These are phyloP conservation scores for Chrysocyon brachyurus DNA, from an alignment of 2,797 vertebrate species.

Conservation along the genomic window DNA sequence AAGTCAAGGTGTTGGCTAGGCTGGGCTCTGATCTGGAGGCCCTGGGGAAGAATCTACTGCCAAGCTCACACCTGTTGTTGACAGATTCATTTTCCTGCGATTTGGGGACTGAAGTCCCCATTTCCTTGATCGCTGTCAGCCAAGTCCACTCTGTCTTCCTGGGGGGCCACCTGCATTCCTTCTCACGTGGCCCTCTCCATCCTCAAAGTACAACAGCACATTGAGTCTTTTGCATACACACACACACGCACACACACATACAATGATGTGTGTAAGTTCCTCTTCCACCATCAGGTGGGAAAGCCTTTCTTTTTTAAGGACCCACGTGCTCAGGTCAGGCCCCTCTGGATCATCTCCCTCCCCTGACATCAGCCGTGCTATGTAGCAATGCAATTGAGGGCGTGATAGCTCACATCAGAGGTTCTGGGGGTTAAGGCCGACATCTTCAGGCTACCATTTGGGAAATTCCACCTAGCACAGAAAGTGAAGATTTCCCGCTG, in stretches of 20 bases:
- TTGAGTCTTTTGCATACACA: neutral
- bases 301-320: conserved; percentile 1
- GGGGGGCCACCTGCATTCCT: neutral
- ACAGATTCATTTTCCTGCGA: neutral
- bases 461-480: neutral
- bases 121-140: neutral
- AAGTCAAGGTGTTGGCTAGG: neutral
- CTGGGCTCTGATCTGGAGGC: neutral
- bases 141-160: neutral
- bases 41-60: neutral
- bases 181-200: neutral
- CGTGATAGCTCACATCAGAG: neutral
- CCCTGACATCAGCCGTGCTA: neutral
- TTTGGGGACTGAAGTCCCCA: neutral
- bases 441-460: neutral
- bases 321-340: neutral
- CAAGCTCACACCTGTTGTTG: neutral
- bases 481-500: neutral
- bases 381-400: neutral
- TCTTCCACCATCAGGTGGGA: neutral
- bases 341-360: neutral
- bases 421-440: neutral
- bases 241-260: too few species aligned
- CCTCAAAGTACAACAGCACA: neutral
- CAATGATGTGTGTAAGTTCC: neutral